Evolutionary conservation across 1,140 invertebrate species (phyloP).

Genomic region (Drosophila teissieri): DNA sequence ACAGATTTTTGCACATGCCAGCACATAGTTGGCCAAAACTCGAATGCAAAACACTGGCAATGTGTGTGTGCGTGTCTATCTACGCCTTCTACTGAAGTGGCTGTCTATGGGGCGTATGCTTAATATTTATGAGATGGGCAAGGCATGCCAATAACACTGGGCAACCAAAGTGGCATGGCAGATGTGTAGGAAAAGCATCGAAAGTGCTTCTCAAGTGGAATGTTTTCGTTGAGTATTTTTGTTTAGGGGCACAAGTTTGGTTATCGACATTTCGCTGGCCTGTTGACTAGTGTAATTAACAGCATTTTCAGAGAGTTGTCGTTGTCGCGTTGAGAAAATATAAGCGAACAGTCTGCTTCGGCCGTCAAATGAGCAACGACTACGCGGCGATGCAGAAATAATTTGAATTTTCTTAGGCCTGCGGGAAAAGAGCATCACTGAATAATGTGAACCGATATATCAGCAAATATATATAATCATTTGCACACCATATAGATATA

Average conservation of each 20-base stretch:
- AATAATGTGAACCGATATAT: slow-evolving; percentile 30
- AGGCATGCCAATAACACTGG: slow-evolving; percentile 44
- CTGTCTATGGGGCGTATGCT: slow-evolving; percentile 64
- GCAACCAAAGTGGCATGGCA: slow-evolving; percentile 22
- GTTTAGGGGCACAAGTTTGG: background rate
- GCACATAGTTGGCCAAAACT: slow-evolving; percentile 45
- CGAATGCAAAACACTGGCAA: slow-evolving; percentile 42
- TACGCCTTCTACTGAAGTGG: slow-evolving; percentile 24
- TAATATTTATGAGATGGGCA: slow-evolving; percentile 71
- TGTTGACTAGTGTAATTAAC: slow-evolving; percentile 72
- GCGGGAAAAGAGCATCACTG: slow-evolving; percentile 4
- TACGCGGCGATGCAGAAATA: slow-evolving; percentile 40
- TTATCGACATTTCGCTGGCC: slow-evolving; percentile 2
- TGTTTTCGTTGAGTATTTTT: background rate
- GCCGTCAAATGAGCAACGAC: slow-evolving; percentile 72
- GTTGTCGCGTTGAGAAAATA: slow-evolving; percentile 46
- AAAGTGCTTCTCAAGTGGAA: slow-evolving; percentile 1
- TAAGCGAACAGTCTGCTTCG: slow-evolving; percentile 56
- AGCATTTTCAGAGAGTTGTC: slow-evolving; percentile 40
- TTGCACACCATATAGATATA: slow-evolving; percentile 45
- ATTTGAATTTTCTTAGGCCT: slow-evolving; percentile 51
- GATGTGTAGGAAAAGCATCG: background rate
- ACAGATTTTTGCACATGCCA: slow-evolving; percentile 51
- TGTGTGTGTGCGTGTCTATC: slow-evolving; percentile 25
- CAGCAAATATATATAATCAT: slow-evolving; percentile 12